phyloP scores from a whole-genome alignment of 2,797 vertebrate genomes.

The Siniperca scherzeri region DNA sequence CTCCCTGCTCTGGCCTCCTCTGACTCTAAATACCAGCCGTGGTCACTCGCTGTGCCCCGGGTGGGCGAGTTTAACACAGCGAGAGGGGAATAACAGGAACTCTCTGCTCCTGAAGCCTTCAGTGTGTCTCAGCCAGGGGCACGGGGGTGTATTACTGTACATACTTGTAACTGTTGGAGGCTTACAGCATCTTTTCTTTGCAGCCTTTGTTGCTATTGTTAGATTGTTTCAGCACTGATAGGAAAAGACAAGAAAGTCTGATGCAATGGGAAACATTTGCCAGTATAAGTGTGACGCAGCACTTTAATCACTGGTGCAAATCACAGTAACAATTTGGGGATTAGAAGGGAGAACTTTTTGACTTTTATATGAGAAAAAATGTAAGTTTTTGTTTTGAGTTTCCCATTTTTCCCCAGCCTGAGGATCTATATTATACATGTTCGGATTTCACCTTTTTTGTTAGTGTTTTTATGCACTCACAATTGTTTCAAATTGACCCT shows the following conservation, averaged over 20 bases:
- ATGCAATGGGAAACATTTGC: not conserved
- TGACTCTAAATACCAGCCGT: conserved; percentile 52
- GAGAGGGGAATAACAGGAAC: conserved; percentile 73
- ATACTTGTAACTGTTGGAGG: not conserved
- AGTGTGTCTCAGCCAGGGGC: conserved; percentile 7
- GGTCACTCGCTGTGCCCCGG: conserved; percentile 44
- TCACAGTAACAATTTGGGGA: not conserved
- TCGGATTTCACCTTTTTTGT: not conserved
- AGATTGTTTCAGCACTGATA: conserved; percentile 14
- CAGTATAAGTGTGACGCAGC: not conserved
- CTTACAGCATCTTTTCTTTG: conserved; percentile 3
- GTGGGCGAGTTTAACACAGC: conserved; percentile 45
- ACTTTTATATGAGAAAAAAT: not conserved
- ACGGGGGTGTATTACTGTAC: conserved; percentile 6
- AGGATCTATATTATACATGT: conserved; percentile 1
- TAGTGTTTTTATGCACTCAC: not conserved
- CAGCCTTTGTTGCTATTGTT: not conserved
- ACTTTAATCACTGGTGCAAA: not conserved
- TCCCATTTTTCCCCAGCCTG: not conserved
- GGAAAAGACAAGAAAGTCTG: not conserved
- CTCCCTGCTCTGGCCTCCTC: conserved; percentile 53
- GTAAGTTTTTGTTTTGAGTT: not conserved
- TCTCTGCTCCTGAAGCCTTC: conserved; percentile 34
- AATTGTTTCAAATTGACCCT: not conserved
- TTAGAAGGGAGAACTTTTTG: not conserved